phyloP scores from a whole-genome alignment of 2,888 invertebrate species.

The Scaptomyza reducta region DNA sequence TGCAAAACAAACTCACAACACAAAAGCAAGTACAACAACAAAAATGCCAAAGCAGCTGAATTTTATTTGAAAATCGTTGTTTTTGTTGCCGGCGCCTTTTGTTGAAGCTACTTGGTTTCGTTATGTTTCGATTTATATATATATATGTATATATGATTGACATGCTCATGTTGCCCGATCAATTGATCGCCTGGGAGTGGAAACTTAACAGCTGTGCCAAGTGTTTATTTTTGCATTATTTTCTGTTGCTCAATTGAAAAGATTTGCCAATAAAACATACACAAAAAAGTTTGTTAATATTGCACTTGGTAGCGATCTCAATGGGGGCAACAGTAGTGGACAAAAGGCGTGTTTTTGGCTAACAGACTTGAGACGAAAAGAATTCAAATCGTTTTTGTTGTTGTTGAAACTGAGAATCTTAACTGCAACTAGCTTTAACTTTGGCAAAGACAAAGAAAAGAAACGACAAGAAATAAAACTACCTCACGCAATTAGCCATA shows the following conservation, averaged over 20 bases:
- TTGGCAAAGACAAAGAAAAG: not conserved
- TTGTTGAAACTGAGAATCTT: not conserved
- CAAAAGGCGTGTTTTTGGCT: conserved; percentile 34
- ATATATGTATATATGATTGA: conserved; percentile 44
- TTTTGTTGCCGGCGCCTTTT: conserved; percentile 3
- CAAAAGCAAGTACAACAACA: conserved; percentile 21
- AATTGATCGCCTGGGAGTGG: conserved; percentile 49
- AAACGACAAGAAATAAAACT: not conserved
- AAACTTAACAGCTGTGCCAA: conserved; percentile 33
- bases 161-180: conserved; percentile 51
- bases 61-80: conserved; percentile 38
- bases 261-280: conserved; percentile 26
- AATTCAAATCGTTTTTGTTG: too few species aligned
- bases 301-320: conserved; percentile 45
- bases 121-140: conserved; percentile 22
- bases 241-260: conserved; percentile 15
- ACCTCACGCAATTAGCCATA: conserved; percentile 63
- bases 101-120: conserved; percentile 6
- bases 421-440: not conserved
- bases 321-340: conserved; percentile 20
- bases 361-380: conserved; percentile 1
- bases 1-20: conserved; percentile 54
- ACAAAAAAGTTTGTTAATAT: conserved; percentile 35
- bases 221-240: conserved; percentile 46
- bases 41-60: conserved; percentile 49